Evolutionary conservation across 2,797 vertebrate species (phyloP).

Genomic region (Mallotus villosus): DNA sequence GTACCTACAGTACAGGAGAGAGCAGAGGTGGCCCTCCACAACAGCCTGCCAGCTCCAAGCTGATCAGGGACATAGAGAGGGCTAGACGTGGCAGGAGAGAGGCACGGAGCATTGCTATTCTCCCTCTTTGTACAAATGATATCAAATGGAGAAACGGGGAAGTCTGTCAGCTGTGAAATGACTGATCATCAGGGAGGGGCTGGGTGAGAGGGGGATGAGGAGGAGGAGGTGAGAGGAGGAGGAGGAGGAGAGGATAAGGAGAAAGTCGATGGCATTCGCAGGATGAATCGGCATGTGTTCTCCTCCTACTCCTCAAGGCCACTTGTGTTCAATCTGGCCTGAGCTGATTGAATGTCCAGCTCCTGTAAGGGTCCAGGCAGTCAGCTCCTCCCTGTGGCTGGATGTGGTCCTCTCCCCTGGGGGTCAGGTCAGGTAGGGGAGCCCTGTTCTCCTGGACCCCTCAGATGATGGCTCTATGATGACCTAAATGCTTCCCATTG

Average conservation of each 20-base stretch:
- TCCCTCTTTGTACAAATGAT: slow-evolving; percentile 73
- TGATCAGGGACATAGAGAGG: slow-evolving; percentile 69
- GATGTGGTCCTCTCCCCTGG: slow-evolving; percentile 7
- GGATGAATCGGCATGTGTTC: slow-evolving; percentile 43
- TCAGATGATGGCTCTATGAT: slow-evolving; percentile 31
- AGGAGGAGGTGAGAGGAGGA: slow-evolving; percentile 32
- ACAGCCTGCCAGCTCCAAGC: slow-evolving; percentile 50
- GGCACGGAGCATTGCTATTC: slow-evolving; percentile 60
- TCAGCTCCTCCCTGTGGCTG: slow-evolving; percentile 24
- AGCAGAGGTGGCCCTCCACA: slow-evolving; percentile 54
- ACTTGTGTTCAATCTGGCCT: slow-evolving; percentile 64
- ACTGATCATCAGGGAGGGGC: slow-evolving; percentile 69
- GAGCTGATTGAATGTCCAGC: slow-evolving; percentile 63
- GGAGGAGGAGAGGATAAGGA: slow-evolving; percentile 16
- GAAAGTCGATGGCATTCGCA: slow-evolving; percentile 32
- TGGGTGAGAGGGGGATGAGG: slow-evolving; percentile 11
- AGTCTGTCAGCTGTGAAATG: slow-evolving; percentile 83
- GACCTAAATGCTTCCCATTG: slow-evolving; percentile 1
- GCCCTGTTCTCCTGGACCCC: slow-evolving; percentile 11
- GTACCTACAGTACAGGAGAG: slow-evolving; percentile 55
- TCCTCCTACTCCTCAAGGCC: slow-evolving; percentile 37
- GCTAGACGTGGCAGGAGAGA: slow-evolving; percentile 56
- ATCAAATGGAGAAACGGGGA: slow-evolving; percentile 71
- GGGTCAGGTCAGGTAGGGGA: slow-evolving; percentile 25
- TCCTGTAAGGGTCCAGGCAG: slow-evolving; percentile 36